These are phyloP conservation scores for Alexandromys fortis DNA, from an alignment of 2,113 vertebrate genomes.

Conservation along the genomic window DNA sequence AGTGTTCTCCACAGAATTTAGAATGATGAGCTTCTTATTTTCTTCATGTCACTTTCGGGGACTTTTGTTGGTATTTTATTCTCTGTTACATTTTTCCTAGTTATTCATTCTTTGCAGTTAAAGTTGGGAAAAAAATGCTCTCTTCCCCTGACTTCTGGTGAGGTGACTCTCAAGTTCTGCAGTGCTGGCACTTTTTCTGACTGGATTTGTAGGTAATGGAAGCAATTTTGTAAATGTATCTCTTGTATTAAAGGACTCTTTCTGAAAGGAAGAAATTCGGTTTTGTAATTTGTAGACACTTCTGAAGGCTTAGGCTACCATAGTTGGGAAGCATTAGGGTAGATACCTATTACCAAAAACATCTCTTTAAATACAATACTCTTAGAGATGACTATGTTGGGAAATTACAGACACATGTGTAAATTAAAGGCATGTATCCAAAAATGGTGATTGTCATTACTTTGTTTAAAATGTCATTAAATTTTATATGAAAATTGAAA, in stretches of 20 bases:
- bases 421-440: neutral
- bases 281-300: conserved; percentile 30
- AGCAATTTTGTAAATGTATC: conserved; percentile 63
- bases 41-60: conserved; percentile 67
- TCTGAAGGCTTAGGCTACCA: neutral
- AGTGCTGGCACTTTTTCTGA: conserved; percentile 27
- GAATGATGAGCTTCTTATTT: conserved; percentile 75
- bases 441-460: neutral
- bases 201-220: conserved; percentile 44
- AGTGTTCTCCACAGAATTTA: conserved; percentile 70
- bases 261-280: conserved; percentile 38
- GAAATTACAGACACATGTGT: neutral
- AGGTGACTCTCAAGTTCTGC: neutral
- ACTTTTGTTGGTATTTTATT: conserved; percentile 62
- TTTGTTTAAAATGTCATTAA: neutral
- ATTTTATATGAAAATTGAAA: conserved; percentile 12
- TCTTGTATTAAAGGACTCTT: conserved; percentile 37
- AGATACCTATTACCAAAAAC: neutral
- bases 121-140: conserved; percentile 52
- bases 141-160: conserved; percentile 25
- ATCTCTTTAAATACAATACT: conserved; percentile 27
- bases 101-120: conserved; percentile 54
- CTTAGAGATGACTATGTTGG: neutral
- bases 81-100: conserved; percentile 53
- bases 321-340: neutral